Conservation (phyloP, 2,113 vertebrate genomes). For the Castor canadensis region DNA sequence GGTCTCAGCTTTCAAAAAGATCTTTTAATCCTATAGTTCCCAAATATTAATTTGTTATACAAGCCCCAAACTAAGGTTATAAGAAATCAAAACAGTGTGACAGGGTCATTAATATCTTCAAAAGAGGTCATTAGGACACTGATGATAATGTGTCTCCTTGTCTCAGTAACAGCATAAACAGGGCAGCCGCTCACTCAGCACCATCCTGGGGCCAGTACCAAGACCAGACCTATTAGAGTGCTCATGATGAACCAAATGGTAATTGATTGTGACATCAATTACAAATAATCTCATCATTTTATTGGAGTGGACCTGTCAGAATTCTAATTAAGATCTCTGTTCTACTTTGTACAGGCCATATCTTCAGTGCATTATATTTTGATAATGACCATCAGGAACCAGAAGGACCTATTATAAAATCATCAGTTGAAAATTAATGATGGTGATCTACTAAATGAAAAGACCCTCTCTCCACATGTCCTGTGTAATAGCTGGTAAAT, state of each 20-base stretch:
- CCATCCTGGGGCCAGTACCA: constrained; percentile 91
- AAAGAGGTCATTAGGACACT: constrained; percentile 93
- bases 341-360: constrained; percentile 88
- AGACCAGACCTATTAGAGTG: constrained; percentile 92
- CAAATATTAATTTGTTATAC: constrained; percentile 83
- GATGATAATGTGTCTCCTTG: constrained; percentile 89
- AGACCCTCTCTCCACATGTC: constrained; percentile 79
- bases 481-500: constrained; percentile 78
- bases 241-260: constrained; percentile 90
- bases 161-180: constrained; percentile 87
- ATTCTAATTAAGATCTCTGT: constrained; percentile 94
- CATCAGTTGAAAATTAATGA: constrained; percentile 91
- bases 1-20: constrained; percentile 53
- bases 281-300: constrained; percentile 96
- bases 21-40: constrained; percentile 75
- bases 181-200: constrained; percentile 89
- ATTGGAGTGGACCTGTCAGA: constrained; percentile 92
- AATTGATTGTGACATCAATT: constrained; percentile 97
- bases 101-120: constrained; percentile 95
- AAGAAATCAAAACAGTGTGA: constrained; percentile 89
- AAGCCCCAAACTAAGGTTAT: constrained; percentile 84
- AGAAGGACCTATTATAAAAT: constrained; percentile 69
- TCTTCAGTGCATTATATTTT: constrained; percentile 88
- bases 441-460: constrained; percentile 83
- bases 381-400: constrained; percentile 94